Conservation (phyloP, 2,113 vertebrate species). For the Clupea harengus region DNA sequence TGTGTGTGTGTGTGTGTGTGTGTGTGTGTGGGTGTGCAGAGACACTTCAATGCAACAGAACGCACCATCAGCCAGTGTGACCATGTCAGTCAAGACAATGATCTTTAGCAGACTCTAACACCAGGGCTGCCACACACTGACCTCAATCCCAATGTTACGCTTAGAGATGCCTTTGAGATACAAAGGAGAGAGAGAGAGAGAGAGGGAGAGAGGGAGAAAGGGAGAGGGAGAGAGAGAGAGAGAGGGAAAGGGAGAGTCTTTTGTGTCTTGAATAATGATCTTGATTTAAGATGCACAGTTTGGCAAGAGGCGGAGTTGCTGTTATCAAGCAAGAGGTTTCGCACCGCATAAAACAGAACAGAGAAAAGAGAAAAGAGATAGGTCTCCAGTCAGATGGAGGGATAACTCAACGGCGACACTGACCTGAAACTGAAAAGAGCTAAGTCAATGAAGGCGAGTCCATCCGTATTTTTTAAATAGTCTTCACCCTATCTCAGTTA, state of each 20-base stretch:
- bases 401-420: not conserved
- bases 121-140: not conserved
- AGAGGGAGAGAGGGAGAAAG: not conserved
- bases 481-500: not conserved
- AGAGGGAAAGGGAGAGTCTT: not conserved
- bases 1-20: too few relatives aligned
- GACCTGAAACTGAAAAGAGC: not conserved
- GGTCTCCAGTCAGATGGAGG: not conserved
- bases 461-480: not conserved
- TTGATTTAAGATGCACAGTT: too few relatives aligned
- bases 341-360: too few relatives aligned
- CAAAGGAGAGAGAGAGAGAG: not conserved
- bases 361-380: not conserved
- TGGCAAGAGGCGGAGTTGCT: too few relatives aligned
- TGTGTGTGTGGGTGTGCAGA: too few relatives aligned
- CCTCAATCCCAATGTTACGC: constrained; percentile 33
- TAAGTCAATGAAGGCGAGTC: not conserved
- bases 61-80: not conserved
- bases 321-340: too few relatives aligned
- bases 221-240: not conserved
- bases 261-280: too few relatives aligned
- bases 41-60: too few relatives aligned
- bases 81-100: constrained; percentile 8
- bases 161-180: constrained; percentile 11
- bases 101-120: constrained; percentile 4